phyloP scores from a whole-genome alignment of 1,140 invertebrate genomes.

The Saccostrea echinata region DNA sequence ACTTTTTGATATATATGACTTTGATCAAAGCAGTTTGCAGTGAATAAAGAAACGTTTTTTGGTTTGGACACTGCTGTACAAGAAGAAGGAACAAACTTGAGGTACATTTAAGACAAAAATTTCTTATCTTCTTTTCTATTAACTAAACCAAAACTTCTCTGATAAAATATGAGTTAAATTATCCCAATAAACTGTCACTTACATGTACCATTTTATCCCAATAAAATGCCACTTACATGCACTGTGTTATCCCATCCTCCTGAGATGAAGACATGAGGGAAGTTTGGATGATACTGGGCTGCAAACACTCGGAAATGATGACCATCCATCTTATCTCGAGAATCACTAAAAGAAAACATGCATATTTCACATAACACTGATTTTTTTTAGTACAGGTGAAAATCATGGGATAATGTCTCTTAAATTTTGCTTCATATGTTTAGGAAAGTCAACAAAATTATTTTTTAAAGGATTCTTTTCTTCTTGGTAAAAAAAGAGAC shows the following conservation, averaged over 20 bases:
- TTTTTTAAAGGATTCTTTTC: neutral
- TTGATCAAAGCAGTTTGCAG: too few relatives aligned
- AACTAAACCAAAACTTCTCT: too few relatives aligned
- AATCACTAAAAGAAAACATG: conserved; percentile 73
- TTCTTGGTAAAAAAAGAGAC: too few relatives aligned
- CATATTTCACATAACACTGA: neutral
- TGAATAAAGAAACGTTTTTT: too few relatives aligned
- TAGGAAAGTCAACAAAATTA: neutral
- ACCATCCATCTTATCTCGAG: conserved; percentile 82
- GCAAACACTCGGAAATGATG: conserved; percentile 86
- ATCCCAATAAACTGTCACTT: neutral
- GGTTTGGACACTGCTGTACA: too few relatives aligned
- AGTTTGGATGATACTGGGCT: conserved; percentile 85
- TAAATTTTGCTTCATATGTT: neutral
- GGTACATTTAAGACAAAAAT: too few relatives aligned
- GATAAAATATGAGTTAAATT: too few relatives aligned
- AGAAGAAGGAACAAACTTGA: too few relatives aligned
- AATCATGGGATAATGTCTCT: neutral
- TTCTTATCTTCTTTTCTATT: too few relatives aligned
- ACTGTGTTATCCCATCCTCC: conserved; percentile 88
- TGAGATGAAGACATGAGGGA: conserved; percentile 85
- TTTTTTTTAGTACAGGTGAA: too few relatives aligned
- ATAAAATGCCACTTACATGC: conserved; percentile 83
- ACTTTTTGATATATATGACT: too few relatives aligned
- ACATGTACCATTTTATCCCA: conserved; percentile 88